phyloP scores from a whole-genome alignment of 2,888 invertebrate species.

The Linyphia triangularis region DNA sequence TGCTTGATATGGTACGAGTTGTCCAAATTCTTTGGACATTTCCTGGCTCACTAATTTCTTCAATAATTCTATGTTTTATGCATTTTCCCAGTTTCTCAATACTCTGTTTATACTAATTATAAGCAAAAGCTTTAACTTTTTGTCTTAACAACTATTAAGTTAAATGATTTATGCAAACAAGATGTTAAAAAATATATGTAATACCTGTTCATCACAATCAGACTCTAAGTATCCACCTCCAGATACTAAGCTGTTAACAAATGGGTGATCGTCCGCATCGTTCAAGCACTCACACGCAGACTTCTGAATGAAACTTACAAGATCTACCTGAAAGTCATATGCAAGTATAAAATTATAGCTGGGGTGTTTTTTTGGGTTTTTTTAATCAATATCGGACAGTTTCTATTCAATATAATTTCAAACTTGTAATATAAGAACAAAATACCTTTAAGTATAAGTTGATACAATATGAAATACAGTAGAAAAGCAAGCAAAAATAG shows the following conservation, averaged over 20 bases:
- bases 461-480: no score
- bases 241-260: slow-evolving; percentile 81
- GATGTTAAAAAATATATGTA: not conserved
- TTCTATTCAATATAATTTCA: no score
- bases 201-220: slow-evolving; percentile 91
- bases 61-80: no score
- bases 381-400: no score
- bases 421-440: no score
- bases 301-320: slow-evolving; percentile 90
- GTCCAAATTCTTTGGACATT: no score
- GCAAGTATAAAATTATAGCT: slow-evolving; percentile 11
- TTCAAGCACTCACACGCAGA: slow-evolving; percentile 96
- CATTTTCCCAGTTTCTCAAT: not conserved
- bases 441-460: no score
- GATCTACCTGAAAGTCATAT: slow-evolving; percentile 81
- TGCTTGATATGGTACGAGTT: no score
- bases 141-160: not conserved
- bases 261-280: slow-evolving; percentile 94
- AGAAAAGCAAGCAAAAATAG: no score
- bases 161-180: not conserved
- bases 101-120: not conserved
- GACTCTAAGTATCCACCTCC: slow-evolving; percentile 80
- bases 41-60: no score
- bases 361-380: no score
- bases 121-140: not conserved